These are phyloP conservation scores for Parambassis ranga DNA, from an alignment of 2,797 vertebrate genomes.

Conservation along the genomic window DNA sequence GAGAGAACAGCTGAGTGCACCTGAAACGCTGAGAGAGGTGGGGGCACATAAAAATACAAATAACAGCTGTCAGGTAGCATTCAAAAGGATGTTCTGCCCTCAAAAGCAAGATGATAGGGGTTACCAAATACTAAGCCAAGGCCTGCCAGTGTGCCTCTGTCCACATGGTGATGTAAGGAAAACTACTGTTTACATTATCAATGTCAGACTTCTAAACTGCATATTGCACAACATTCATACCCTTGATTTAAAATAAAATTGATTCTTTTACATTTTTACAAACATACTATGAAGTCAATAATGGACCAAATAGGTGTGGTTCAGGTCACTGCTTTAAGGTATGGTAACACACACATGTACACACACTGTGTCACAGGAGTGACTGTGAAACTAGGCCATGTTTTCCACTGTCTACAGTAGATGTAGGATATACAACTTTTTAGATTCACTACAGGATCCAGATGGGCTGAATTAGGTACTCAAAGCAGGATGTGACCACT, in stretches of 20 bases:
- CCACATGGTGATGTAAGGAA: not conserved
- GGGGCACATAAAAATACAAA: constrained; percentile 69
- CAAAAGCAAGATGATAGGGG: constrained; percentile 42
- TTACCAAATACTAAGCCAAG: constrained; percentile 32
- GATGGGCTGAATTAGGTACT: constrained; percentile 60
- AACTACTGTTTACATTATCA: not conserved
- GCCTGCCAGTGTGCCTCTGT: constrained; percentile 3
- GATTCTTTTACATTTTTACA: no score
- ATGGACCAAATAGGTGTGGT: not conserved
- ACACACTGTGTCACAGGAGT: not conserved
- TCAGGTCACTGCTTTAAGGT: no score
- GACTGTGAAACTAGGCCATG: constrained; percentile 12
- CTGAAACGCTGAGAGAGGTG: constrained; percentile 62
- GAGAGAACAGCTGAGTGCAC: constrained; percentile 58
- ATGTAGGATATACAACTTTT: constrained; percentile 33
- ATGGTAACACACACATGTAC: not conserved
- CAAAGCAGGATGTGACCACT: constrained; percentile 66
- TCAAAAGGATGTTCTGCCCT: constrained; percentile 33
- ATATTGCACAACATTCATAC: no score
- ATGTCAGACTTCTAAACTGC: not conserved
- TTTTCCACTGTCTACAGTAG: not conserved
- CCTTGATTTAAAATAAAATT: not conserved
- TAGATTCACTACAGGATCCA: constrained; percentile 50
- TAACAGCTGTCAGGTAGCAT: constrained; percentile 70
- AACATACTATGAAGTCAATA: not conserved